phyloP scores from a whole-genome alignment of 2,888 invertebrate species.

The Leucoma salicis region DNA sequence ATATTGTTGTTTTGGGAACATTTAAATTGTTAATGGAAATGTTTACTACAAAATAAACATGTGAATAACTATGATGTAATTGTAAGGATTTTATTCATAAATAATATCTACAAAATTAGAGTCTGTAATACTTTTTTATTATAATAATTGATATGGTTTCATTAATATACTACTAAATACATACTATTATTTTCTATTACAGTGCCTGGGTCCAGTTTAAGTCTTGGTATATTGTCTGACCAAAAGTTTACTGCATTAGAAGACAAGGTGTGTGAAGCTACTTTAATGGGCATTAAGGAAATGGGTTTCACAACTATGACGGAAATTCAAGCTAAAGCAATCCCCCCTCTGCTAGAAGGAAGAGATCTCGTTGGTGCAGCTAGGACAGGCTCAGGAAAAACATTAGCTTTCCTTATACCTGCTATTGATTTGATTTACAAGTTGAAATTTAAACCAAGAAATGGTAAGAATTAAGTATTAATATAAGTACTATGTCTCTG shows the following conservation, averaged over 20 bases:
- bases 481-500: too few relatives aligned
- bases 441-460: conserved; percentile 94
- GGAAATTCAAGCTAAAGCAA: conserved; percentile 95
- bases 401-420: conserved; percentile 96
- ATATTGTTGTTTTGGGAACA: too few relatives aligned
- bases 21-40: too few relatives aligned
- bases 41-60: too few relatives aligned
- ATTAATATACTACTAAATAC: background rate
- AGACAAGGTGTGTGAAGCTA: conserved; percentile 89
- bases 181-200: conserved; percentile 28
- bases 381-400: conserved; percentile 98
- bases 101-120: too few relatives aligned
- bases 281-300: conserved; percentile 91
- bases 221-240: conserved; percentile 83
- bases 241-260: conserved; percentile 82
- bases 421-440: conserved; percentile 96
- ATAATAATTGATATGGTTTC: too few relatives aligned
- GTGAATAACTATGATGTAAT: too few relatives aligned
- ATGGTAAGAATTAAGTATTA: conserved; percentile 87
- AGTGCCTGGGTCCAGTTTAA: conserved; percentile 85
- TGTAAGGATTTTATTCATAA: too few relatives aligned
- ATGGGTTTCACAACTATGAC: conserved; percentile 98
- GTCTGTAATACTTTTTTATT: too few relatives aligned
- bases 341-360: conserved; percentile 94
- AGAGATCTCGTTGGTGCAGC: conserved; percentile 97